Evolutionary conservation across 2,113 vertebrate genomes (phyloP).

Genomic region (Rattus rattus): DNA sequence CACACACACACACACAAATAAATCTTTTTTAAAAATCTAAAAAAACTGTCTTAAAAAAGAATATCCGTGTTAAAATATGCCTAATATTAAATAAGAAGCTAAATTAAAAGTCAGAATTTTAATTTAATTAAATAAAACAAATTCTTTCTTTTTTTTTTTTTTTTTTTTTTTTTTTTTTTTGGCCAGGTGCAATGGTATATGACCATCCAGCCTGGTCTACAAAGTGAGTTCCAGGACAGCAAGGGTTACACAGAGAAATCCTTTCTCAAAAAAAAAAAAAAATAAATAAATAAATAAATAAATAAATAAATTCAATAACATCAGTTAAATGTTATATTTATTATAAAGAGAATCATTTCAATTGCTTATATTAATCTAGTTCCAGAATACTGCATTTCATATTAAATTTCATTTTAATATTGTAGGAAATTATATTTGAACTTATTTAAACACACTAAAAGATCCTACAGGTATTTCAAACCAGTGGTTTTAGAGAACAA

Average conservation of each 20-base stretch:
- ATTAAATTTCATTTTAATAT: slow-evolving; percentile 43
- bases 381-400: background rate
- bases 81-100: slow-evolving; percentile 38
- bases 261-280: background rate
- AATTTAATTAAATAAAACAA: background rate
- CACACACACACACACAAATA: no score
- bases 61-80: background rate
- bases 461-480: background rate
- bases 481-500: background rate
- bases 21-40: no score
- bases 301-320: background rate
- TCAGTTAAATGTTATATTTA: slow-evolving; percentile 37
- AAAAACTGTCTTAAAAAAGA: no score
- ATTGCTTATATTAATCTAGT: slow-evolving; percentile 18
- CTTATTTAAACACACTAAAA: slow-evolving; percentile 40
- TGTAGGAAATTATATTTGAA: slow-evolving; percentile 3
- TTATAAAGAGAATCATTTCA: slow-evolving; percentile 3
- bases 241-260: background rate
- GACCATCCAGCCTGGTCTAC: no score
- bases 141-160: background rate
- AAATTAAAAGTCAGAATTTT: slow-evolving; percentile 48
- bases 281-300: background rate
- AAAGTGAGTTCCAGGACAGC: background rate
- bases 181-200: background rate
- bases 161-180: background rate